These are phyloP conservation scores for Nemotelus pantherinus DNA, from an alignment of 2,888 invertebrate species.

Conservation along the genomic window DNA sequence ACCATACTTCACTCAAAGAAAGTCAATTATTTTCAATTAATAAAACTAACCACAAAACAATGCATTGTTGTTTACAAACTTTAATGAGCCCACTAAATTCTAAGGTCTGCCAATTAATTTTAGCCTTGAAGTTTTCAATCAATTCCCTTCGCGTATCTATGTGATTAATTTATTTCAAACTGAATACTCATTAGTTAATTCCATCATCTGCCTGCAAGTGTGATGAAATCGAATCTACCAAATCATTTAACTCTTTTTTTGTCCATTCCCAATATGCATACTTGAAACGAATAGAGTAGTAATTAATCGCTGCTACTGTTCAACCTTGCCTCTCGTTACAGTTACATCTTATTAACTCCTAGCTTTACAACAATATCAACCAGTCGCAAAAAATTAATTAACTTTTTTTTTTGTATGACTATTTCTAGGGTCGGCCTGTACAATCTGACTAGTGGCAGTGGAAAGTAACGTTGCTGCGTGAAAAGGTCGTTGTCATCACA, in stretches of 20 bases:
- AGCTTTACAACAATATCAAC: not conserved
- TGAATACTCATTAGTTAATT: constrained; percentile 12
- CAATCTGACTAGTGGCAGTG: too few relatives aligned
- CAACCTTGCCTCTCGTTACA: constrained; percentile 35
- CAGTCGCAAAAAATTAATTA: constrained; percentile 19
- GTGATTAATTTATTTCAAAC: constrained; percentile 21
- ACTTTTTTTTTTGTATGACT: constrained; percentile 5
- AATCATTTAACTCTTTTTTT: not conserved
- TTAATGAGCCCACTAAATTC: not conserved
- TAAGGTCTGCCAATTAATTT: constrained; percentile 22
- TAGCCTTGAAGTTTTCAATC: not conserved
- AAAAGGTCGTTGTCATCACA: constrained; percentile 34
- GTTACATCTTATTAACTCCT: constrained; percentile 21
- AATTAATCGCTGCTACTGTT: constrained; percentile 34
- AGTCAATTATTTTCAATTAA: too few relatives aligned
- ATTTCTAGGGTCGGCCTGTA: constrained; percentile 4
- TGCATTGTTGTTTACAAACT: not conserved
- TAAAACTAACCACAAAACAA: not conserved
- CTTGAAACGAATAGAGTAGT: not conserved
- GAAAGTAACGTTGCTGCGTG: not conserved
- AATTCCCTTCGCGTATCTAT: not conserved
- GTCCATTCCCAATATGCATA: not conserved
- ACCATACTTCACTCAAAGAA: too few relatives aligned
- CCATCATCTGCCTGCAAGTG: not conserved
- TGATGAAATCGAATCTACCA: constrained; percentile 22